Evolutionary conservation across 2,888 invertebrate species (phyloP).

Genomic region (Aphodius granarius): DNA sequence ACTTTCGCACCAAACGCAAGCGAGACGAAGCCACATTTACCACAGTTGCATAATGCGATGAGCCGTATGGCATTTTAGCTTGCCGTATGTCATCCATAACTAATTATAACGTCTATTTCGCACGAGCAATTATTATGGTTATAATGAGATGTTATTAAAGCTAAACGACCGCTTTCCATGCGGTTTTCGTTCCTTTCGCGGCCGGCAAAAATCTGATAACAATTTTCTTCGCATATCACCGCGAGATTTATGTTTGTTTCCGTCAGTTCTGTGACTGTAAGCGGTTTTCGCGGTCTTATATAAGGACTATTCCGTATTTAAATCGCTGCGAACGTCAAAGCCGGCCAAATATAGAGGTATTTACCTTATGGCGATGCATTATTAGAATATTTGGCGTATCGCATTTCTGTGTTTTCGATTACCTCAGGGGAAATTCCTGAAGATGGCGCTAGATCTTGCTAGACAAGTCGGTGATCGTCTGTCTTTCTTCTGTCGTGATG

Average conservation of each 20-base stretch:
- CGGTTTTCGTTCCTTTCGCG: neutral
- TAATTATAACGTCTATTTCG: neutral
- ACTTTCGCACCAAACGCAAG: neutral
- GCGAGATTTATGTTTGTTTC: neutral
- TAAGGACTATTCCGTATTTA: neutral
- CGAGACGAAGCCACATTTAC: neutral
- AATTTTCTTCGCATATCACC: neutral
- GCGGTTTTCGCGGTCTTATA: neutral
- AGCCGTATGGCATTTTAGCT: neutral
- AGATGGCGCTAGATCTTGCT: no score
- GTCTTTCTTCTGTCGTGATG: no score
- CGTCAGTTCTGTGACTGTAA: neutral
- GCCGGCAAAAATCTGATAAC: neutral
- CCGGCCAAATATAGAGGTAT: neutral
- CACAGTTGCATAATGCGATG: neutral
- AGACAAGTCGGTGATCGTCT: no score
- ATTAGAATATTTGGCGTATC: neutral
- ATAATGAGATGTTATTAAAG: neutral
- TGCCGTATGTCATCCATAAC: neutral
- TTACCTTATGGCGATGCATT: conserved; percentile 4
- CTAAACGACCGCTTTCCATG: neutral
- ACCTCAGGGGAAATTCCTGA: neutral
- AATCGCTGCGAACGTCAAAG: neutral
- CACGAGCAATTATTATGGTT: neutral
- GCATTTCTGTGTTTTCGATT: neutral